phyloP scores from a whole-genome alignment of 1,140 invertebrate genomes.

The Sycophaga agraensis region DNA sequence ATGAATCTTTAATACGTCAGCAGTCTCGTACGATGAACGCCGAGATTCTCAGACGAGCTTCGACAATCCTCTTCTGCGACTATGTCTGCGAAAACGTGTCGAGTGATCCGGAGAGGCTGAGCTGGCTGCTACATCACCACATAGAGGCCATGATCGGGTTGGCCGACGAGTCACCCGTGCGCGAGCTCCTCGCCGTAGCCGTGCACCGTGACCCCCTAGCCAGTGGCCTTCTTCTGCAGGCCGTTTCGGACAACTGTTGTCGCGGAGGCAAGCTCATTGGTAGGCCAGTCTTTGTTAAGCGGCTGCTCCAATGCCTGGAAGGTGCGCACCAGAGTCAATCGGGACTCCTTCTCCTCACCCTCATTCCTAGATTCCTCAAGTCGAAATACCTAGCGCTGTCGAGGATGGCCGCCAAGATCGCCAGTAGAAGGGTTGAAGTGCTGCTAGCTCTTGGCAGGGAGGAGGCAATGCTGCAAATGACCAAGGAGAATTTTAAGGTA shows the following conservation, averaged over 20 bases:
- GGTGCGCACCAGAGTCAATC: constrained; percentile 69
- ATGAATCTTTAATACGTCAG: too few species aligned
- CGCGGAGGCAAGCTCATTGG: constrained; percentile 20
- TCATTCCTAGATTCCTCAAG: constrained; percentile 64
- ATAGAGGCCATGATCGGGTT: constrained; percentile 68
- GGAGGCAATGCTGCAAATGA: constrained; percentile 61
- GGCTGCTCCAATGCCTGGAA: constrained; percentile 65
- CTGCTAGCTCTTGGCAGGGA: constrained; percentile 61
- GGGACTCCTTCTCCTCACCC: constrained; percentile 63
- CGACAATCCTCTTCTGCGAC: constrained; percentile 68
- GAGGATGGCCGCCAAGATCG: constrained; percentile 63
- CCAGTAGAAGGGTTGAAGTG: constrained; percentile 65
- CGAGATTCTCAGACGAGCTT: constrained; percentile 14
- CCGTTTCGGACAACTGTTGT: constrained; percentile 64
- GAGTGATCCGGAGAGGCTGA: constrained; percentile 70
- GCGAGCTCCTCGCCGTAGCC: constrained; percentile 63
- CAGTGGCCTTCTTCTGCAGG: constrained; percentile 72
- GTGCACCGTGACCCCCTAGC: constrained; percentile 68
- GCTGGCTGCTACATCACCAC: constrained; percentile 77
- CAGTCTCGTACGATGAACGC: too few species aligned
- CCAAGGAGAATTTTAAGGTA: constrained; percentile 61
- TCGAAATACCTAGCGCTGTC: constrained; percentile 64
- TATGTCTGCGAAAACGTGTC: constrained; percentile 69
- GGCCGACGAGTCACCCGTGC: constrained; percentile 64
- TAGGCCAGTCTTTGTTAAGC: constrained; percentile 59